Percentiles rank a stretch among this genome's conserved stretches.
Conservation (phyloP, 2,113 vertebrate species). For the Chionomys nivalis region DNA sequence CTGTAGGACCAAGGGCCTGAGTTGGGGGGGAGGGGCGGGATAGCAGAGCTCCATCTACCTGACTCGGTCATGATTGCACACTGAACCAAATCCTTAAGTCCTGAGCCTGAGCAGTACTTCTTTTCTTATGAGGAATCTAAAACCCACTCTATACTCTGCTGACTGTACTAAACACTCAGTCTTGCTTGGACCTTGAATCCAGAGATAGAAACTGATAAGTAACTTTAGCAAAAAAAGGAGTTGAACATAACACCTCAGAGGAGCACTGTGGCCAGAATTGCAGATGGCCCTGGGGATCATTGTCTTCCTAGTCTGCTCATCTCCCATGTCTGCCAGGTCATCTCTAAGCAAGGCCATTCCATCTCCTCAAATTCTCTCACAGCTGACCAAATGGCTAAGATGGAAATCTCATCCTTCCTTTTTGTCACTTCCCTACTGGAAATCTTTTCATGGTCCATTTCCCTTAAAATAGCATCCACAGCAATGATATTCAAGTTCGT, state of each 20-base stretch:
- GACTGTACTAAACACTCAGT: no score
- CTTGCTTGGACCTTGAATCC: neutral
- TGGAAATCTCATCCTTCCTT: neutral
- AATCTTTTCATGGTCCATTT: neutral
- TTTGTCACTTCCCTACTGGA: neutral
- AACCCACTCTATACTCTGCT: neutral
- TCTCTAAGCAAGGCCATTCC: neutral
- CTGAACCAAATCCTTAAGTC: neutral
- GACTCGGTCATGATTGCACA: neutral
- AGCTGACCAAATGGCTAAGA: neutral
- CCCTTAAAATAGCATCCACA: constrained; percentile 2
- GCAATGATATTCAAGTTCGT: no score
- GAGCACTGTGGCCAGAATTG: neutral
- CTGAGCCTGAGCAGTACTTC: neutral
- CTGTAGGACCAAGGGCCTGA: neutral
- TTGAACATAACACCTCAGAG: neutral
- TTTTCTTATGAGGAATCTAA: neutral
- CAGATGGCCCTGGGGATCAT: neutral
- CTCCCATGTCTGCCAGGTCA: neutral
- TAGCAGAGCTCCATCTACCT: neutral
- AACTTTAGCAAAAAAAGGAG: neutral
- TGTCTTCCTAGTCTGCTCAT: neutral
- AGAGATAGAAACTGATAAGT: neutral
- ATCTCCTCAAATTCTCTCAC: neutral
- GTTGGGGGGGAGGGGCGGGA: neutral